phyloP scores from a whole-genome alignment of 2,888 invertebrate species.

The Lobophora halterata region DNA sequence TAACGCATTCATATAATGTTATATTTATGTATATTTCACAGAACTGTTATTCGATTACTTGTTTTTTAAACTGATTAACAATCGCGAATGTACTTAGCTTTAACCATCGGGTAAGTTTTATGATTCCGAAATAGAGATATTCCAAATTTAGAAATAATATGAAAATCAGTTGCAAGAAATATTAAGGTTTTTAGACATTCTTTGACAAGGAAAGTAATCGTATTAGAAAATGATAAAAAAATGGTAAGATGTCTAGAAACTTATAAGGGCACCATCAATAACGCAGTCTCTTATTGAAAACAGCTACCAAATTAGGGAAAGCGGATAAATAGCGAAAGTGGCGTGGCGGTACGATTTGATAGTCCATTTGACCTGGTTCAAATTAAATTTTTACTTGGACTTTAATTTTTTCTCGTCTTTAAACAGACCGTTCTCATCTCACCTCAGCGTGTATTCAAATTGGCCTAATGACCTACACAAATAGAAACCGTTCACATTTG shows the following conservation, averaged over 20 bases:
- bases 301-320: slow-evolving; percentile 15
- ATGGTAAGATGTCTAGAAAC: slow-evolving; percentile 6
- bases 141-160: no score
- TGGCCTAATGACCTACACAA: slow-evolving; percentile 20
- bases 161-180: no score
- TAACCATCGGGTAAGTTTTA: no score
- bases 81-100: no score
- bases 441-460: slow-evolving; percentile 8
- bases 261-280: slow-evolving; percentile 4
- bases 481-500: slow-evolving; percentile 14
- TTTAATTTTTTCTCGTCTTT: slow-evolving; percentile 10
- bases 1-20: no score
- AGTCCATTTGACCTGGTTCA: slow-evolving; percentile 26
- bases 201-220: no score
- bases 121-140: no score
- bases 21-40: no score
- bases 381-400: slow-evolving; percentile 22
- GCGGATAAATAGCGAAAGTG: slow-evolving; percentile 28
- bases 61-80: no score
- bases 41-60: no score
- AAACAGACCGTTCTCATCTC: slow-evolving; percentile 11
- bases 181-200: no score
- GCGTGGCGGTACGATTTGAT: slow-evolving; percentile 24
- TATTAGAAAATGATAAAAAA: slow-evolving; percentile 1
- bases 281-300: slow-evolving; percentile 3